phyloP scores from a whole-genome alignment of 2,797 vertebrate species.

The Sardinella longiceps region DNA sequence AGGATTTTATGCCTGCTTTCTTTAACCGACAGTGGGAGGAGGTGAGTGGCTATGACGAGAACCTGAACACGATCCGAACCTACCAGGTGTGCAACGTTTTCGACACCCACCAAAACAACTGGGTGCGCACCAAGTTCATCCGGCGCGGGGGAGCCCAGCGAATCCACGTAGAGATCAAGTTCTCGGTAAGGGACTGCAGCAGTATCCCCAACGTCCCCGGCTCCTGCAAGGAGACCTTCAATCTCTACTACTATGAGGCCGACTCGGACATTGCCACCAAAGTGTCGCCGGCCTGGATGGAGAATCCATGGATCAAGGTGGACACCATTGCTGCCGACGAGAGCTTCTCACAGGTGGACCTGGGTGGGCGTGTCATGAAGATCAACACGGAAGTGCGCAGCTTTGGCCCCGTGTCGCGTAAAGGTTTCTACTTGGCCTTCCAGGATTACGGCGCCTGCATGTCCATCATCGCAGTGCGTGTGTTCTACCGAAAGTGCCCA shows the following conservation, averaged over 20 bases:
- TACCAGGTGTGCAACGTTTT: conserved; percentile 98
- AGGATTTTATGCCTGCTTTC: conserved; percentile 29
- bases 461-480: conserved; percentile 91
- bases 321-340: conserved; percentile 95
- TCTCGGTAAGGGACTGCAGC: conserved; percentile 93
- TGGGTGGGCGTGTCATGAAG: conserved; percentile 94
- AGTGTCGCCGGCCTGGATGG: conserved; percentile 91
- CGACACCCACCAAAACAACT: conserved; percentile 93
- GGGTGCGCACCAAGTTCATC: conserved; percentile 93
- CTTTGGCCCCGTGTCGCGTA: conserved; percentile 91
- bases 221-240: conserved; percentile 98
- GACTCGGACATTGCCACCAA: conserved; percentile 87
- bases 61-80: conserved; percentile 97
- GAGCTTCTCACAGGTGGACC: conserved; percentile 96
- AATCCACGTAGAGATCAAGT: conserved; percentile 97
- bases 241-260: conserved; percentile 91
- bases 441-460: conserved; percentile 97
- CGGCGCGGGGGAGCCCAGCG: conserved; percentile 87
- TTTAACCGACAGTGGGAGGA: conserved; percentile 89
- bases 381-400: conserved; percentile 95
- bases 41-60: conserved; percentile 94
- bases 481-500: conserved; percentile 94
- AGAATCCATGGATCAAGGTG: conserved; percentile 96
- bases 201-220: conserved; percentile 94
- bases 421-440: conserved; percentile 93